A percentile compares a stretch with the other conserved stretches of the same genome.
Evolutionary conservation across 2,888 invertebrate species (phyloP).

Genomic region (Invenusta paracnida): DNA sequence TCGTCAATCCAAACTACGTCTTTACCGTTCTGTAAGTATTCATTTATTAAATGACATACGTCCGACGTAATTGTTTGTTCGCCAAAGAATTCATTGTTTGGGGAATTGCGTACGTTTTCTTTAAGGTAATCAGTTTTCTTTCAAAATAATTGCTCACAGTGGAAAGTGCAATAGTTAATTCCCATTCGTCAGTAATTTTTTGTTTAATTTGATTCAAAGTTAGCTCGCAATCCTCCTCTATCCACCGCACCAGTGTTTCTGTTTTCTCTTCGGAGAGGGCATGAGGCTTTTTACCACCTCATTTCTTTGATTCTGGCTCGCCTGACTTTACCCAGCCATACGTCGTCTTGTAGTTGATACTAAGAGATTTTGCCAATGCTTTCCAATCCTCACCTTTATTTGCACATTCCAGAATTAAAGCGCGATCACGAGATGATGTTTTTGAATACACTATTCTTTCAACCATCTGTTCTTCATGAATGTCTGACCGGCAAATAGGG

Average conservation of each 20-base stretch:
- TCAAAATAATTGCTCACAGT: not conserved
- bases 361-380: not conserved
- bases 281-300: not conserved
- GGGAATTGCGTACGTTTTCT: not conserved
- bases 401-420: not conserved
- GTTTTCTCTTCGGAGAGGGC: not conserved
- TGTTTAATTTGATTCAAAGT: not conserved
- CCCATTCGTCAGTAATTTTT: not conserved
- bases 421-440: not conserved
- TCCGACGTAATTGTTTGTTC: too few species aligned
- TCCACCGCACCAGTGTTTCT: not conserved
- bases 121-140: not conserved
- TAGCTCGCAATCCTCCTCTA: not conserved
- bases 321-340: not conserved
- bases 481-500: not conserved
- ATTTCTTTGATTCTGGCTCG: not conserved
- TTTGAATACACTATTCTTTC: too few species aligned
- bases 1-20: not conserved
- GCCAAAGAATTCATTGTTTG: not conserved
- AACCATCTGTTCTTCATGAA: too few species aligned
- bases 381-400: not conserved
- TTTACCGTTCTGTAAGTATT: not conserved
- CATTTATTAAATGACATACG: not conserved
- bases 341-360: not conserved
- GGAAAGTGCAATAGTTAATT: not conserved